phyloP scores from a whole-genome alignment of 2,113 vertebrate species.

The Scartelaos histophorus region DNA sequence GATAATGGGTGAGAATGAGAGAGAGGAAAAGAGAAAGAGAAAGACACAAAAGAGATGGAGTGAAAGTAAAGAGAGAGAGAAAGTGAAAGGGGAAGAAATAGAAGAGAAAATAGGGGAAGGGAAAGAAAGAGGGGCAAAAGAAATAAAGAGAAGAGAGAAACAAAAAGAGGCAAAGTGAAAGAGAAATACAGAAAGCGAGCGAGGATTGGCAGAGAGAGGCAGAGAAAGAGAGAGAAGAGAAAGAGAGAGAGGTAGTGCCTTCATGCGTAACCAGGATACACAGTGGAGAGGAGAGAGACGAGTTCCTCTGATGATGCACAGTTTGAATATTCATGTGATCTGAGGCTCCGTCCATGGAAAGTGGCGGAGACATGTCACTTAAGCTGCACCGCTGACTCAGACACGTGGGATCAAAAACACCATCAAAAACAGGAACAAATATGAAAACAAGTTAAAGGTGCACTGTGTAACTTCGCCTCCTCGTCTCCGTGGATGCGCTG shows the following conservation, averaged over 20 bases:
- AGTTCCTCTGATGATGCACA: constrained; percentile 48
- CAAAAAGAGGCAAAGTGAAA: constrained; percentile 2
- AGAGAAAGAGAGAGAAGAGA: neutral
- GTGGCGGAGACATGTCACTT: constrained; percentile 52
- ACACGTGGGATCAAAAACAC: constrained; percentile 19
- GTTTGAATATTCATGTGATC: constrained; percentile 59
- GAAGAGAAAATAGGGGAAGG: neutral
- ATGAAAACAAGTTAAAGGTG: neutral
- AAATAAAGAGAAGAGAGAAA: neutral
- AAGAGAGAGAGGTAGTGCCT: neutral
- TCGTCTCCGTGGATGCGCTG: too few relatives aligned
- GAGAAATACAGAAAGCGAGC: neutral
- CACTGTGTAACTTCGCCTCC: too few relatives aligned
- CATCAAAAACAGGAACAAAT: neutral
- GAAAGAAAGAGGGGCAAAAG: neutral
- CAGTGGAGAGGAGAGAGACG: constrained; percentile 19
- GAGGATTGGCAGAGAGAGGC: neutral
- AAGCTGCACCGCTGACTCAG: constrained; percentile 39
- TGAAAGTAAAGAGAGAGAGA: neutral
- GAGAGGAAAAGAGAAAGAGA: neutral
- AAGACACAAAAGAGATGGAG: neutral
- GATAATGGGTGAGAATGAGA: neutral
- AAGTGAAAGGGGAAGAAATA: neutral
- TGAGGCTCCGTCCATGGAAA: constrained; percentile 40
- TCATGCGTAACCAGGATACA: constrained; percentile 33